Conservation (phyloP, 37 sponge, comb jelly and placozoan species). For the Diacarnus erythraeanus region DNA sequence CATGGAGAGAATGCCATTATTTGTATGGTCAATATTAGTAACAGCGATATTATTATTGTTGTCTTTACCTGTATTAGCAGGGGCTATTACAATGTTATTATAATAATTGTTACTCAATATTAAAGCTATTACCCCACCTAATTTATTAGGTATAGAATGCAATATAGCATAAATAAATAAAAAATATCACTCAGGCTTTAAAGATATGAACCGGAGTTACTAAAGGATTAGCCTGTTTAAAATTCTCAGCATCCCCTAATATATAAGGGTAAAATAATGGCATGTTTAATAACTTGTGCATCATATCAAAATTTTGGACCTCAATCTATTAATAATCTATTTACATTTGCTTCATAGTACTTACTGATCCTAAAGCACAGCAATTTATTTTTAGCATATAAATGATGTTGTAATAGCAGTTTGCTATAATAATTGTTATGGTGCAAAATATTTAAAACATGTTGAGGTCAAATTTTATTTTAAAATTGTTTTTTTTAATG, state of each 20-base stretch:
- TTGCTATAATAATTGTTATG: too few species aligned
- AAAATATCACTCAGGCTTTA: slow-evolving; percentile 81
- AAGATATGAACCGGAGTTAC: slow-evolving; percentile 83
- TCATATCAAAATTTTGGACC: too few species aligned
- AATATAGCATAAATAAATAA: slow-evolving; percentile 84
- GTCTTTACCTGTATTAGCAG: slow-evolving; percentile 90
- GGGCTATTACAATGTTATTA: slow-evolving; percentile 86
- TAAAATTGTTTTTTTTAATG: not conserved
- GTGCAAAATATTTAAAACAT: too few species aligned
- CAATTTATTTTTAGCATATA: too few species aligned
- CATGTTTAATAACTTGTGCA: slow-evolving; percentile 21
- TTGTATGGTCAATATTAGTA: slow-evolving; percentile 87
- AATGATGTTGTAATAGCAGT: too few species aligned
- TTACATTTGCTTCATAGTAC: too few species aligned
- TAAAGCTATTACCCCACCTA: slow-evolving; percentile 76
- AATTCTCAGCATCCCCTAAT: slow-evolving; percentile 77
- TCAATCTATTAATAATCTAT: too few species aligned
- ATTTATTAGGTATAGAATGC: slow-evolving; percentile 82
- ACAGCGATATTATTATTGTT: slow-evolving; percentile 78
- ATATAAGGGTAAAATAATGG: slow-evolving; percentile 60
- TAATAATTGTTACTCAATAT: slow-evolving; percentile 44
- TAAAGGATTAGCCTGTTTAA: slow-evolving; percentile 74
- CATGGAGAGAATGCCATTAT: slow-evolving; percentile 72
- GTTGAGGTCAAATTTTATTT: too few species aligned
- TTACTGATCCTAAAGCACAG: too few species aligned